Conservation (phyloP, 2,797 vertebrate species). For the Lithobates sylvaticus region DNA sequence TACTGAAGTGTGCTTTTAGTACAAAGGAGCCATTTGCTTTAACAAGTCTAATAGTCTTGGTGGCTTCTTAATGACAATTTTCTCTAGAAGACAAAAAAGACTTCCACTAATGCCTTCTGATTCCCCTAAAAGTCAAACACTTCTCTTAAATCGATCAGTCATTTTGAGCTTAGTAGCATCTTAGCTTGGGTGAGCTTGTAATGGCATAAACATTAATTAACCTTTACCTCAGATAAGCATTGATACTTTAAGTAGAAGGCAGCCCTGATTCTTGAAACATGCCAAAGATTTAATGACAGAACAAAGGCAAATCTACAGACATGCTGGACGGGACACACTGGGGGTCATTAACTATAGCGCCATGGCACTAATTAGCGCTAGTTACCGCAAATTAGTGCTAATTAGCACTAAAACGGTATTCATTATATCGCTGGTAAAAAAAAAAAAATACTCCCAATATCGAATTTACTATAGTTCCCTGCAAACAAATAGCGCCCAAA, state of each 20-base stretch:
- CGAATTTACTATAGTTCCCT: too few species aligned
- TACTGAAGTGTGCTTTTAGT: background rate
- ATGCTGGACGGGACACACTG: background rate
- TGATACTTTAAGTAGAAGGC: constrained; percentile 40
- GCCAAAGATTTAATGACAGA: background rate
- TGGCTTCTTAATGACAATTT: constrained; percentile 18
- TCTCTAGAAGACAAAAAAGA: background rate
- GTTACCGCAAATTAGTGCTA: too few species aligned
- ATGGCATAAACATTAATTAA: constrained; percentile 50
- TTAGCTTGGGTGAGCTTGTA: constrained; percentile 39
- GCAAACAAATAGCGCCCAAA: too few species aligned
- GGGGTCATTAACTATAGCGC: too few species aligned
- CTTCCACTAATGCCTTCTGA: constrained; percentile 35
- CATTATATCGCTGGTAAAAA: too few species aligned
- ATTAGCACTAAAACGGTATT: too few species aligned
- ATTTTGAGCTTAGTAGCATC: constrained; percentile 38
- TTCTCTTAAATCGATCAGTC: constrained; percentile 40
- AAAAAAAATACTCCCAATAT: too few species aligned
- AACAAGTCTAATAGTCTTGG: background rate
- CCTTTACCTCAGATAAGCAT: constrained; percentile 34
- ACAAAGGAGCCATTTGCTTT: background rate
- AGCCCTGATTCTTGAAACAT: background rate
- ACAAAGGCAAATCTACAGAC: background rate
- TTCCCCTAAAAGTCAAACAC: constrained; percentile 44
- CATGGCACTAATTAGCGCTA: too few species aligned